phyloP scores from a whole-genome alignment of 2,888 invertebrate species.

The Megastigmus dorsalis region DNA sequence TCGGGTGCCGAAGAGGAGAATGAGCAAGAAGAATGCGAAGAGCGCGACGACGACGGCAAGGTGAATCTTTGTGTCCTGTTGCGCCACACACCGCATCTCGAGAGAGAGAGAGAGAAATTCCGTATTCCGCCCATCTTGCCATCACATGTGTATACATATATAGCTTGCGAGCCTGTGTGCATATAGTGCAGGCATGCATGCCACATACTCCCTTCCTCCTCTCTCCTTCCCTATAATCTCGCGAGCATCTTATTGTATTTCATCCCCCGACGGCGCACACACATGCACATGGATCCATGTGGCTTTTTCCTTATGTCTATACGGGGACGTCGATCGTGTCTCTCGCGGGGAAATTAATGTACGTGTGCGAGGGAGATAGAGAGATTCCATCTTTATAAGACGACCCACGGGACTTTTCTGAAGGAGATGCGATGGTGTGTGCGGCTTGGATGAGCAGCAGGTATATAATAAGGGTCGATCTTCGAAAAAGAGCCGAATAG shows the following conservation, averaged over 20 bases:
- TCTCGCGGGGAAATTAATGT: no score
- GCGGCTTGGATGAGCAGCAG: no score
- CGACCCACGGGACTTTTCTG: no score
- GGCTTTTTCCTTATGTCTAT: no score
- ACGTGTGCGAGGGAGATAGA: not conserved
- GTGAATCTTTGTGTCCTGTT: constrained; percentile 65
- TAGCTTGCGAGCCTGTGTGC: no score
- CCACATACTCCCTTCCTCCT: no score
- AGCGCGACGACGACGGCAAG: constrained; percentile 59
- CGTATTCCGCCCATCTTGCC: constrained; percentile 25
- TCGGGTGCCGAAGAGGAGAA: no score
- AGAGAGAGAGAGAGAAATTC: constrained; percentile 10
- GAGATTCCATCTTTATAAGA: no score
- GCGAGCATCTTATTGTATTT: constrained; percentile 31
- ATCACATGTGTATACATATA: no score
- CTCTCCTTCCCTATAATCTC: constrained; percentile 43
- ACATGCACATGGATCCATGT: no score
- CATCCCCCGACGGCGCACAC: constrained; percentile 17
- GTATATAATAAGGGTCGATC: not conserved
- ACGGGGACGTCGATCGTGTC: no score
- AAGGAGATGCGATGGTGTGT: no score
- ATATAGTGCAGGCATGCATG: not conserved
- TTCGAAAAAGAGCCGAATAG: not conserved
- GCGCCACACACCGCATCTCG: constrained; percentile 44
- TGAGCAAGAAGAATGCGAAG: constrained; percentile 48